Base-by-base conservation (phyloP, 2,113 vertebrate species). In the Trinectes maculatus region DNA sequence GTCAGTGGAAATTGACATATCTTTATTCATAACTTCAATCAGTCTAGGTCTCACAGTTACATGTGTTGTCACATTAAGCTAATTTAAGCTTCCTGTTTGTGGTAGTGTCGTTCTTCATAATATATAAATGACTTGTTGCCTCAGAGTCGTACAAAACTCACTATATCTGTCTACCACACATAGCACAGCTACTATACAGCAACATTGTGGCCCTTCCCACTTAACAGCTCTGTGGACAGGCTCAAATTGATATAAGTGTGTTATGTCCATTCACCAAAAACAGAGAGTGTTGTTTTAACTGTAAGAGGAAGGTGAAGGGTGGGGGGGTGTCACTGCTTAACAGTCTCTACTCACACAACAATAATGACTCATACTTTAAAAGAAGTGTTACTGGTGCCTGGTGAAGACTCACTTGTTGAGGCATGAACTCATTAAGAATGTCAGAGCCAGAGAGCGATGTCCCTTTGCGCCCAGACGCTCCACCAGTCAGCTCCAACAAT, bases 401-500 rank as follows among this genome's bases (percentile, higher is more conserved):
- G 12, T 19, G 31, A 47, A 53, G 31, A 65, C 46, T 71, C 53
- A 33, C 31, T 54, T 47, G 25, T 54, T 31, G 21, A 54, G 21
- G 67, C 59, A 34, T 54, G 13, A 71, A 48, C 12, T 59, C 33
- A 12, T 8, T 48, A 7, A 67, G 31, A 56, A 36, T 13, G n/a
- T 4, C 3, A 26, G 6, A 34, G 34, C 54, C 34, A 12, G 53
- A 54, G 42, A 55, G 36, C 3, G 11, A 46, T 26, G 58, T 19
- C 13, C 24, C 15, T 16, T 71, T 39, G 49, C 4, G 13, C 19
- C 31, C 15, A 6, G 29, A 73, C 59, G 31, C 42, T 34, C 5
- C 8, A 85, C 89, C 89, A 73, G 78, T 90, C 52, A 89, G 85
- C 87, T 91, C 91, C 93, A n/a, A 92, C 93, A 94, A 93, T 93